phyloP scores from a whole-genome alignment of 2,797 vertebrate genomes.

The Hapalemur alaotrensis region DNA sequence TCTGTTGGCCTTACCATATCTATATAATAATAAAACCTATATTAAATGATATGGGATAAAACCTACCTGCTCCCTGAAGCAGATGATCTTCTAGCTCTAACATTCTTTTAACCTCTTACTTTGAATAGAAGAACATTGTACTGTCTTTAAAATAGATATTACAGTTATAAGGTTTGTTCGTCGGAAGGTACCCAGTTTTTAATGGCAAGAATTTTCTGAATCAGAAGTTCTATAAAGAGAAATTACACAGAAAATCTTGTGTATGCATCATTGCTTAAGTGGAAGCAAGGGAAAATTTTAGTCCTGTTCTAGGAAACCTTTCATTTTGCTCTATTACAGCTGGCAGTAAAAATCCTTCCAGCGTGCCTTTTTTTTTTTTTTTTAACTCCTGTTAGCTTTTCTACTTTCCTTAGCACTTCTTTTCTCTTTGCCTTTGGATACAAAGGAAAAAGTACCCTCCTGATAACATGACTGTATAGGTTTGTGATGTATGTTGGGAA shows the following conservation, averaged over 20 bases:
- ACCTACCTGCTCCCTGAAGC: not conserved
- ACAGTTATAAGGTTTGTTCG: not conserved
- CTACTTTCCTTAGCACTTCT: not conserved
- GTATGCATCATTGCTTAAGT: constrained; percentile 43
- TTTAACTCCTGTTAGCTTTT: not conserved
- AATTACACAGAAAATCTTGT: constrained; percentile 31
- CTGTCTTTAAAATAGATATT: not conserved
- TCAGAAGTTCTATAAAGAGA: constrained; percentile 24
- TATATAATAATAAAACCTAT: not conserved
- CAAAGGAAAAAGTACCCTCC: not conserved
- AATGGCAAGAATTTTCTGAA: constrained; percentile 27
- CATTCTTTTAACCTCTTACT: not conserved
- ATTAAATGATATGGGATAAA: not conserved
- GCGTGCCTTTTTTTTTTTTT: not conserved
- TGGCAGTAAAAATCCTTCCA: not conserved
- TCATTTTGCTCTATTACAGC: constrained; percentile 15
- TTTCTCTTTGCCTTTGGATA: not conserved
- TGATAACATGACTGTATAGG: not conserved
- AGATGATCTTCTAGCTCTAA: not conserved
- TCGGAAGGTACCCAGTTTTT: not conserved
- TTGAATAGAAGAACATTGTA: not conserved
- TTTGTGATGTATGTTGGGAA: not conserved
- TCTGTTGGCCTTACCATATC: not conserved
- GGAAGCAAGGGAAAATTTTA: constrained; percentile 4
- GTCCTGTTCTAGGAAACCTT: constrained; percentile 26